phyloP scores from a whole-genome alignment of 2,797 vertebrate genomes.

The Synanceia verrucosa region DNA sequence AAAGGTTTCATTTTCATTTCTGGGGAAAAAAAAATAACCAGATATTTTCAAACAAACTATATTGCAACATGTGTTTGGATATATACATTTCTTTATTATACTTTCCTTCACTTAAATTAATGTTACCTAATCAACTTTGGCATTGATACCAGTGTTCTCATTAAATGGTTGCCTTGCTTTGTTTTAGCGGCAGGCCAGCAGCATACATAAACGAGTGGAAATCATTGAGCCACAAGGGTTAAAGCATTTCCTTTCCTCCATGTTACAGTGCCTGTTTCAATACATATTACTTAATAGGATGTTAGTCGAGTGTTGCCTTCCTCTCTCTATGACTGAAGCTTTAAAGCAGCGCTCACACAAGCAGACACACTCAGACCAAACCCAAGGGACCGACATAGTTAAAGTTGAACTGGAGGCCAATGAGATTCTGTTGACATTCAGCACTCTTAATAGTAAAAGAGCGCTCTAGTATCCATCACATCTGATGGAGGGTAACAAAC shows the following conservation, averaged over 20 bases:
- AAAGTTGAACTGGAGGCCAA: slow-evolving; percentile 75
- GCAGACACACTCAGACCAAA: slow-evolving; percentile 24
- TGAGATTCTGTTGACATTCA: slow-evolving; percentile 73
- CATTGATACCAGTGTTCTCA: slow-evolving; percentile 14
- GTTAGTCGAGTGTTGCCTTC: slow-evolving; percentile 29
- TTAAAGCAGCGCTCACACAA: slow-evolving; percentile 8
- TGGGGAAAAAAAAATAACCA: not conserved
- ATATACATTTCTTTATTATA: not conserved
- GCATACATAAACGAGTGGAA: slow-evolving; percentile 28
- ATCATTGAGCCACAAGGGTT: slow-evolving; percentile 39
- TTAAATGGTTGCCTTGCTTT: slow-evolving; percentile 28
- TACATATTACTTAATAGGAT: slow-evolving; percentile 41
- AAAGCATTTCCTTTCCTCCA: slow-evolving; percentile 22
- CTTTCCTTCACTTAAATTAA: not conserved
- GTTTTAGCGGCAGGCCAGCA: not conserved
- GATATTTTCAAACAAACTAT: not conserved
- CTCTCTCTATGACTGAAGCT: slow-evolving; percentile 15
- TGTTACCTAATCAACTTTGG: slow-evolving; percentile 9
- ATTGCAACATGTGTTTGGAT: not conserved
- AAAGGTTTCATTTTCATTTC: not conserved
- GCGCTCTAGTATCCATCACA: slow-evolving; percentile 59
- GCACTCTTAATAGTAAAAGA: slow-evolving; percentile 23
- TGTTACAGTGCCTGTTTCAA: slow-evolving; percentile 39
- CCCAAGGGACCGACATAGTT: slow-evolving; percentile 55
- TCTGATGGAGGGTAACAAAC: slow-evolving; percentile 48